Base-by-base conservation (phyloP, 2,797 vertebrate genomes). In the Gambelia wislizenii region DNA sequence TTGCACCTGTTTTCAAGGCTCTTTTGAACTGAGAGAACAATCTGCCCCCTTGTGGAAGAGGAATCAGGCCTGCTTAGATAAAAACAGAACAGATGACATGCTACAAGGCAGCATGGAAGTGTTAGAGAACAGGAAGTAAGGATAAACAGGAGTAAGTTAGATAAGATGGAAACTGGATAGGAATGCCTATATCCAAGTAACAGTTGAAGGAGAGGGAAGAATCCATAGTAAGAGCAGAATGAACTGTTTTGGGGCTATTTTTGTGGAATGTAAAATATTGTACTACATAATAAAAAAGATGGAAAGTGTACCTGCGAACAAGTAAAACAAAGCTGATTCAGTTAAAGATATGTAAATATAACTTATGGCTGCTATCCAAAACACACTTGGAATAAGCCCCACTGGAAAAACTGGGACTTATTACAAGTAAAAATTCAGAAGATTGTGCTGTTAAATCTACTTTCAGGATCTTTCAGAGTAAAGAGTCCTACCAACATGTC, bases 1-100 rank as follows among this genome's bases (percentile, higher is more conserved):
- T 47, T 69, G n/a, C 33, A 81, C 69, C 77, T 89, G n/a, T 52
- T 89, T n/a, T 64, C 56, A 30, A 64, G 77, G 6, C 78, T 86
- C 69, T 44, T 76, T 33, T 25, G 16, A 67, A 75, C 12, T 76
- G 49, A 76, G 36, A 83, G 49, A 86, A 25, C 7, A 61, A 47
- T 54, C 56, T 89, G 89, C 89, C 89, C 84, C n/a, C 89, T 89
- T 83, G 89, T 89, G 89, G 89, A 67, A 89, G 59, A 83, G 79
- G 39, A 86, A 82, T 30, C 56, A 82, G 82, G 54, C 33, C 42
- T 39, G 59, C 10, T 67, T 3, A 83, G n/a, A 64, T 14, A 14
- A 20, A 27, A 33, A 18, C 25, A 20, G 30, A 39, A 64, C 5
- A 76, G 14, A 25, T 61, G 75, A 75, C n/a, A n/a, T n/a, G 36